Evolutionary conservation across 2,113 vertebrate species (phyloP), one percentile per base, ranked within the genome.

Genomic region (Xiphophorus maculatus): DNA sequence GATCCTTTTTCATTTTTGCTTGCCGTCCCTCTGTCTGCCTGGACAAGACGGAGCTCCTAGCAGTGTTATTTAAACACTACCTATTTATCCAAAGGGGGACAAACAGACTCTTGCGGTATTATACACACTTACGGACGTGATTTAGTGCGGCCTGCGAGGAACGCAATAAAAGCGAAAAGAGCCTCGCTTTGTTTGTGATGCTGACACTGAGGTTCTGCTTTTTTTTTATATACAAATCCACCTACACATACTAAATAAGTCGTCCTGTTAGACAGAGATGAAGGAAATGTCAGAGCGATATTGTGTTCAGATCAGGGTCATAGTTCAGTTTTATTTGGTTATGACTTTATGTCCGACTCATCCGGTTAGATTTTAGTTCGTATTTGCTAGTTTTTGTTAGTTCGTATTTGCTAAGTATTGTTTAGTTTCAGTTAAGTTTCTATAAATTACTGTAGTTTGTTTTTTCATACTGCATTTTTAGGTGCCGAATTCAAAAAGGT

Each of bases 111-210:
- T 37, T 93, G 77, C 32, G 73, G 89, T 91, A 92, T 94, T 94
- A 94, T 95, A 96, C 90, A 96, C 95, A 95, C 92, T 95, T 90
- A 92, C 88, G 92, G 93, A 95, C 94, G 94, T 96, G 94, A 96
- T 96, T 96, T 94, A 94, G 95, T 94, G 92, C 77, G 88, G 81
- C 92, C 93, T 95, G 92, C 93, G 92, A 94, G 91, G 90, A 91
- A 90, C 85, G 81, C 68, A 95, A 95, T 94, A 90, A 95, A 95
- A 91, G 67, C 72, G 71, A 32, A 81, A 76, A 79, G 81, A 68
- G 3, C 37, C 51, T 58, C 51, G 68, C 63, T 81, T 84, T 91
- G 91, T 93, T 92, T 92, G 90, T 63, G 74, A 78, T 37, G 8
- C 1, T 65, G 74, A 71, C 77, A 75, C 83, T 54, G 70, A 73